Evolutionary conservation across 2,888 invertebrate species (phyloP), one percentile per base, ranked within the genome.

Genomic region (Copidosoma aretas): DNA sequence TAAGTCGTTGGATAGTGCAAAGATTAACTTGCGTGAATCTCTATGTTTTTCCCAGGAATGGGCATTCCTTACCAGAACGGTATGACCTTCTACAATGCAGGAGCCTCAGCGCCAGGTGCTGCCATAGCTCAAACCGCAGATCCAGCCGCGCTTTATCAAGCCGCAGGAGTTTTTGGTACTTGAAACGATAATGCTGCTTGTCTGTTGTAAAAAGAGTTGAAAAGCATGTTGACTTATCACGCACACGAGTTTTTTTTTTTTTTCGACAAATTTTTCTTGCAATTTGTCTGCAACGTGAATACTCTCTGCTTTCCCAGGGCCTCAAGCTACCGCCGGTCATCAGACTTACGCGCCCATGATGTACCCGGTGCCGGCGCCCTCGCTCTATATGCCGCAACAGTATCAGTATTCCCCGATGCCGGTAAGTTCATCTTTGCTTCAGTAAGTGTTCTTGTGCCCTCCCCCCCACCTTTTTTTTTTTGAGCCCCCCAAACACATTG

Each of bases 401-500:
- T 84, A 83, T 77, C 84, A 78, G 72, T 84, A 84, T 77, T 79
- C 84, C 19, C 83, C 84, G 49, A 81, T 85, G 77, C 82, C 84
- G 77, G 85, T 84, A 77, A 79, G 83, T 81, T 60, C 21, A 61
- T 41, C 15, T 68, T 59, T 60, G 56, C 24, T 65, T 63, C 32
- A 62, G 59, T 57, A 52, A 57, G 46, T 60, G 53, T 59, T 60
- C 22, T 60, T 51, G 56, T 56, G 41, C 58, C 25, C 63, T 51
- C 56, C 32, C 32, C 32, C 32, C 32, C 8, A 5, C 3, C 3
- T 32, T 32, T 32, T 57, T 61, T 67, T 67, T 64, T 62, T 46
- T 12, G 3, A 43, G 56, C 64, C 43, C 19, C 62, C 32, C 32
- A 32, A 32, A 25, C 10, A 49, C 41, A 64, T n/a, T 65, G 60